A percentile compares a stretch with the other conserved stretches of the same genome.
phyloP scores from a whole-genome alignment of 2,888 invertebrate species.

The Aricia artaxerxes region DNA sequence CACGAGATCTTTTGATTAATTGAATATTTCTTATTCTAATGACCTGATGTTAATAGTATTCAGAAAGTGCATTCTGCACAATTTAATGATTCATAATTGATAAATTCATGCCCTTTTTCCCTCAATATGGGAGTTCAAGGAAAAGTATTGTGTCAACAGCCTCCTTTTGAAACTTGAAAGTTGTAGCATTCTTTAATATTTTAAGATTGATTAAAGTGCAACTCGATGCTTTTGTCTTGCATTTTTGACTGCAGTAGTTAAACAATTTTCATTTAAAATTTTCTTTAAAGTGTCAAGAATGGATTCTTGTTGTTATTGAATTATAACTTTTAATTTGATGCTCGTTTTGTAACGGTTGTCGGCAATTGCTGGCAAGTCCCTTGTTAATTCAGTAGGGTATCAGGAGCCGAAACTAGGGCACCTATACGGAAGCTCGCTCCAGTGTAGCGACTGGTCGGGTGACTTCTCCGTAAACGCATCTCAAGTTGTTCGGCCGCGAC shows the following conservation, averaged over 20 bases:
- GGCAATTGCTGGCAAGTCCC: neutral
- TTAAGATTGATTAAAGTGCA: neutral
- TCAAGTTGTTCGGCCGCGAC: constrained; percentile 72
- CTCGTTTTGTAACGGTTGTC: neutral
- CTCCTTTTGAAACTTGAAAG: constrained; percentile 7
- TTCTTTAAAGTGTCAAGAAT: neutral
- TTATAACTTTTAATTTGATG: neutral
- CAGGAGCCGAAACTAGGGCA: constrained; percentile 57
- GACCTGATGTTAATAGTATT: constrained; percentile 3
- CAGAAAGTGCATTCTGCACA: constrained; percentile 28
- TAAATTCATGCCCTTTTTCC: constrained; percentile 39
- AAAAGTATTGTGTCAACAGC: constrained; percentile 16
- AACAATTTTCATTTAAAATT: neutral
- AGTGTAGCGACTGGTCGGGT: constrained; percentile 58
- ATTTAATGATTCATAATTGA: constrained; percentile 43
- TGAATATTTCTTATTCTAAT: neutral
- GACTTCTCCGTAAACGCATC: constrained; percentile 69
- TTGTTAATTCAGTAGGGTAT: constrained; percentile 8
- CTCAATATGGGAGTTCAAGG: constrained; percentile 37
- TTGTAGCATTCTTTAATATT: neutral
- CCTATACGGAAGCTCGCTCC: constrained; percentile 62
- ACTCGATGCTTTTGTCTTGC: neutral
- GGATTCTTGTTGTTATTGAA: neutral
- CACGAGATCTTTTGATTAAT: neutral
- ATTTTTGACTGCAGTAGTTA: neutral